Evolutionary conservation across 2,797 vertebrate genomes (phyloP).

Genomic region (Vireo griseus): DNA sequence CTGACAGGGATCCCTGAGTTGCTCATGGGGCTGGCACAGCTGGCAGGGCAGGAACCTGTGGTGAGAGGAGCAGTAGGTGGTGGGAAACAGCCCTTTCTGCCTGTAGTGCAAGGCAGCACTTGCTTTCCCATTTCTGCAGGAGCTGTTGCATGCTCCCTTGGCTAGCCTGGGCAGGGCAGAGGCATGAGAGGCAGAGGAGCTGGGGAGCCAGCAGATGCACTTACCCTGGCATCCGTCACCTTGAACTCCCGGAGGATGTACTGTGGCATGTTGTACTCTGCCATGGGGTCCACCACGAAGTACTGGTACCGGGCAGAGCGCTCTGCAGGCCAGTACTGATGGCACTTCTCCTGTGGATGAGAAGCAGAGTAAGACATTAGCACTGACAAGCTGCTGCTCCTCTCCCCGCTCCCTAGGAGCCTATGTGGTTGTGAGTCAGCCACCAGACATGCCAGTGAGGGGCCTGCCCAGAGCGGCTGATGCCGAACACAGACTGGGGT

Average conservation of each 20-base stretch:
- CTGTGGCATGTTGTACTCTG: slow-evolving; percentile 99
- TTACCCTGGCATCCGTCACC: slow-evolving; percentile 93
- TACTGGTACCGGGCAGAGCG: slow-evolving; percentile 96
- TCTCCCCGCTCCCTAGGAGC: not conserved
- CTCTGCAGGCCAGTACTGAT: slow-evolving; percentile 97
- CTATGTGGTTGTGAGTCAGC: not conserved
- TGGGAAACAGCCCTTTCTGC: not conserved
- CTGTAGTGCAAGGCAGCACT: not conserved
- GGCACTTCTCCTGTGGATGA: slow-evolving; percentile 89
- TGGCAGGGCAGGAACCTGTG: not conserved
- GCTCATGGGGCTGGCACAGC: not conserved
- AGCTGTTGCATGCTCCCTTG: not conserved
- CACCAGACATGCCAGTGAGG: not conserved
- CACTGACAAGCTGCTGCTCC: not conserved
- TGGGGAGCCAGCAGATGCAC: slow-evolving; percentile 21
- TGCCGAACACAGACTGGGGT: not conserved
- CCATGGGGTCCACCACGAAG: slow-evolving; percentile 98
- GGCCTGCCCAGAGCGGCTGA: not conserved
- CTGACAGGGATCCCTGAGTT: not conserved
- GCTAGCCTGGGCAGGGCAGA: not conserved
- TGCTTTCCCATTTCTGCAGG: rapidly evolving
- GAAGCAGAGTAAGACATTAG: not conserved
- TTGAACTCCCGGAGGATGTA: slow-evolving; percentile 98
- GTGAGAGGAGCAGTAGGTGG: not conserved
- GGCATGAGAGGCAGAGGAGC: not conserved